Evolutionary conservation across 1,140 invertebrate species (phyloP).

Genomic region (Drosophila pruinosa): DNA sequence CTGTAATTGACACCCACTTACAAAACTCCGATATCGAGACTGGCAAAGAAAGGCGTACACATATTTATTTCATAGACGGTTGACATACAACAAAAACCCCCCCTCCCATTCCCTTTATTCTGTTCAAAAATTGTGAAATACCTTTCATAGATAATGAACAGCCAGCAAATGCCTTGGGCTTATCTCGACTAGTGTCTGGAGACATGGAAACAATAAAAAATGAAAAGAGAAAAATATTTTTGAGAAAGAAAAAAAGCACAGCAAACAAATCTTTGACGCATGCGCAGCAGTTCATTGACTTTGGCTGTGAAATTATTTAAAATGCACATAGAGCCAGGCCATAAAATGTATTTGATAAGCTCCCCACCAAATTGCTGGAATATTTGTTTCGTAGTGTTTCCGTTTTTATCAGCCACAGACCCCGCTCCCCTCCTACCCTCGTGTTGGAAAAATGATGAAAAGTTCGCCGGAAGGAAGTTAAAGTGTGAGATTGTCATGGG

Average conservation of each 20-base stretch:
- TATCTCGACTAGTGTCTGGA: constrained; percentile 50
- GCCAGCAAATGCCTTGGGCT: constrained; percentile 46
- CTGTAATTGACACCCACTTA: constrained; percentile 79
- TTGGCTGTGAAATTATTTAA: constrained; percentile 46
- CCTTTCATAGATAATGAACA: constrained; percentile 59
- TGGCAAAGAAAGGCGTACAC: constrained; percentile 27
- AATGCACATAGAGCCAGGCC: constrained; percentile 39
- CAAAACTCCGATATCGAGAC: constrained; percentile 32
- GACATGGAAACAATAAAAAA: constrained; percentile 31
- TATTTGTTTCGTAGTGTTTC: constrained; percentile 50
- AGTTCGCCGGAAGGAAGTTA: constrained; percentile 65
- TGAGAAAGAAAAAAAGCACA: neutral
- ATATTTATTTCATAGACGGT: constrained; percentile 28
- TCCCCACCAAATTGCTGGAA: constrained; percentile 38
- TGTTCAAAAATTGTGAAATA: constrained; percentile 60
- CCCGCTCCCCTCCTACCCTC: neutral
- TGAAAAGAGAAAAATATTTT: constrained; percentile 16
- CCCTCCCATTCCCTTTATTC: neutral
- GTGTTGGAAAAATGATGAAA: constrained; percentile 27
- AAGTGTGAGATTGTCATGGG: constrained; percentile 62
- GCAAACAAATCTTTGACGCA: constrained; percentile 40
- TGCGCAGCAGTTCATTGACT: constrained; percentile 73
- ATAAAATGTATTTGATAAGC: constrained; percentile 78
- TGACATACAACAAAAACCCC: neutral
- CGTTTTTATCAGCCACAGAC: constrained; percentile 48